Evolutionary conservation across 2,113 vertebrate genomes (phyloP).

Genomic region (Dinomys branickii): DNA sequence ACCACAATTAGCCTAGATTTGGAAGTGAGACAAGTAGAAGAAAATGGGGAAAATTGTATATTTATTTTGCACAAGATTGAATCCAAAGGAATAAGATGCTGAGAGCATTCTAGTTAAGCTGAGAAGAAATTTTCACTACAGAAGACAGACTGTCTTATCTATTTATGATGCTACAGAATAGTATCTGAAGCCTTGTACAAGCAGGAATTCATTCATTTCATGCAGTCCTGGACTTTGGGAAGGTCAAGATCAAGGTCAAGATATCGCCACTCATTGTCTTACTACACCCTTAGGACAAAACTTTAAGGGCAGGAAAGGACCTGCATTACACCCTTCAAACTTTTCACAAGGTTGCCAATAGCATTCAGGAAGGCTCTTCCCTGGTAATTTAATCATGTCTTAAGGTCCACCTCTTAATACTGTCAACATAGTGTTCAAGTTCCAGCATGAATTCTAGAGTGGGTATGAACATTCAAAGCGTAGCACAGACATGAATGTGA

Average conservation of each 20-base stretch:
- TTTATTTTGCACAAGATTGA: background rate
- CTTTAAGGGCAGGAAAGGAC: background rate
- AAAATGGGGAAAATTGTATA: background rate
- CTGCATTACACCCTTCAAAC: background rate
- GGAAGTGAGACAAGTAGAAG: background rate
- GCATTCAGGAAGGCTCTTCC: background rate
- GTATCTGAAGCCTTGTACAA: background rate
- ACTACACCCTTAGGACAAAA: background rate
- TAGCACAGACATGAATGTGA: background rate
- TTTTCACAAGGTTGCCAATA: background rate
- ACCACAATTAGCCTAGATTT: background rate
- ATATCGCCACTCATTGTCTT: accelerated
- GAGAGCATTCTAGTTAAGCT: background rate
- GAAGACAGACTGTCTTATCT: background rate
- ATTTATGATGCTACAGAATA: background rate
- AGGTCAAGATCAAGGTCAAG: background rate
- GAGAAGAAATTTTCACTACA: background rate
- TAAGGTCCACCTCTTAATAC: background rate
- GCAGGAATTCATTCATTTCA: background rate
- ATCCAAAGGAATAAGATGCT: background rate
- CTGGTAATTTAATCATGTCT: background rate
- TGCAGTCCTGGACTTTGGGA: background rate
- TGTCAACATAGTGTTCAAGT: background rate
- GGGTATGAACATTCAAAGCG: background rate
- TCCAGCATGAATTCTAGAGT: background rate